Percentiles rank a stretch among this genome's conserved stretches.
phyloP scores from a whole-genome alignment of 2,888 invertebrate species.

The Ormyrus rosae region DNA sequence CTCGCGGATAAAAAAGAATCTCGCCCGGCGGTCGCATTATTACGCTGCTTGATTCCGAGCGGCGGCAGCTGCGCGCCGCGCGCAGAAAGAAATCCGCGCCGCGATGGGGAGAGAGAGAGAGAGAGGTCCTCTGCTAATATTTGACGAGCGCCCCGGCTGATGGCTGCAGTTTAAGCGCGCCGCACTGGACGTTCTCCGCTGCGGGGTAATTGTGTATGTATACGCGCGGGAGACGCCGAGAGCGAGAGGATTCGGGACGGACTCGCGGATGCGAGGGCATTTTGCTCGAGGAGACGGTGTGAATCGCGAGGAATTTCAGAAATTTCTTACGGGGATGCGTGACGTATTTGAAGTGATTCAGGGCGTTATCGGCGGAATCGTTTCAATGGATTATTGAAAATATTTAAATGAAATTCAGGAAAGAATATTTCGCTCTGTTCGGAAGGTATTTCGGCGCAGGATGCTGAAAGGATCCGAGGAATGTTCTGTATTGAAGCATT shows the following conservation, averaged over 20 bases:
- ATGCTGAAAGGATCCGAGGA: too few species aligned
- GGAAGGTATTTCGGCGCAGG: too few species aligned
- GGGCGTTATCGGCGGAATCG: too few species aligned
- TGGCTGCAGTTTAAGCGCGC: background rate
- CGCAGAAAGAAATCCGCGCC: constrained; percentile 42
- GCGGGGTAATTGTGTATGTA: too few species aligned
- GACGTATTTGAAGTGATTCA: too few species aligned
- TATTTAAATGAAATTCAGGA: too few species aligned
- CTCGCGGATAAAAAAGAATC: background rate
- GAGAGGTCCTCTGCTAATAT: constrained; percentile 71
- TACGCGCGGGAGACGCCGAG: background rate
- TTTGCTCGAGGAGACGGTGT: too few species aligned
- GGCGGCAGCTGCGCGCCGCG: constrained; percentile 59
- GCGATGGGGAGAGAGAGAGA: constrained; percentile 26
- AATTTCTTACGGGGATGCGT: background rate
- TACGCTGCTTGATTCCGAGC: constrained; percentile 75
- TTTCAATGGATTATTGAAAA: too few species aligned
- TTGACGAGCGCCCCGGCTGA: constrained; percentile 64
- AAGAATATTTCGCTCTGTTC: too few species aligned
- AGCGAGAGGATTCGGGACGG: background rate
- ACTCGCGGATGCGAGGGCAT: too few species aligned
- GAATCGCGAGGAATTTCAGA: background rate
- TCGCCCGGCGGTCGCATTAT: constrained; percentile 67
- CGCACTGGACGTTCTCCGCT: constrained; percentile 4
- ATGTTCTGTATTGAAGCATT: too few species aligned